Percentiles rank a stretch among this genome's conserved stretches.
Evolutionary conservation across 2,888 invertebrate genomes (phyloP).

Genomic region (Cosmia pyralina): DNA sequence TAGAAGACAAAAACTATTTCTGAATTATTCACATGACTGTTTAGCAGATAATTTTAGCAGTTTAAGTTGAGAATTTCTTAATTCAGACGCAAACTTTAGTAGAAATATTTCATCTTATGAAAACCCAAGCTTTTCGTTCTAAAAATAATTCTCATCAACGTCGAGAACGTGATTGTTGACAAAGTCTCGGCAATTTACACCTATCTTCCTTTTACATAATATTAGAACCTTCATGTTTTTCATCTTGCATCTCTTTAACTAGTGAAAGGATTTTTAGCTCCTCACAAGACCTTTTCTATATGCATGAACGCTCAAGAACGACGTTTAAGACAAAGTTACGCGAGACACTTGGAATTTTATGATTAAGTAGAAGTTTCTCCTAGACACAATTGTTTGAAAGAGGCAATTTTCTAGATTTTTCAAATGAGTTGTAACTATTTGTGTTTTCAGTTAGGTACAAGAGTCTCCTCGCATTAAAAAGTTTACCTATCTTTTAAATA

Average conservation of each 20-base stretch:
- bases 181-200: slow-evolving; percentile 18
- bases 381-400: slow-evolving; percentile 13
- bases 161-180: slow-evolving; percentile 18
- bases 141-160: slow-evolving; percentile 43
- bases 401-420: slow-evolving; percentile 14
- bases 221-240: slow-evolving; percentile 39
- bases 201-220: slow-evolving; percentile 27
- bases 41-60: neutral
- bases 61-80: neutral
- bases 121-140: neutral
- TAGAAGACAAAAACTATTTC: no score
- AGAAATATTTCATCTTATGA: neutral
- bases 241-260: slow-evolving; percentile 44
- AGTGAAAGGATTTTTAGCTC: slow-evolving; percentile 50
- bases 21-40: neutral
- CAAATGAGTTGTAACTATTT: neutral
- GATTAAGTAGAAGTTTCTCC: slow-evolving; percentile 26
- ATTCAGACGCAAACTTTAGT: neutral
- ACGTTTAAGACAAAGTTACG: slow-evolving; percentile 42
- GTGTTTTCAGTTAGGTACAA: neutral
- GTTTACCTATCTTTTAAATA: neutral
- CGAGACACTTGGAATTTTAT: slow-evolving; percentile 48
- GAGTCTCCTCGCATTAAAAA: neutral
- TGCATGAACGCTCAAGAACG: slow-evolving; percentile 56
- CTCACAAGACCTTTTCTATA: slow-evolving; percentile 56